Conservation (phyloP, 2,888 invertebrate species). For the Leptogaster cylindrica region DNA sequence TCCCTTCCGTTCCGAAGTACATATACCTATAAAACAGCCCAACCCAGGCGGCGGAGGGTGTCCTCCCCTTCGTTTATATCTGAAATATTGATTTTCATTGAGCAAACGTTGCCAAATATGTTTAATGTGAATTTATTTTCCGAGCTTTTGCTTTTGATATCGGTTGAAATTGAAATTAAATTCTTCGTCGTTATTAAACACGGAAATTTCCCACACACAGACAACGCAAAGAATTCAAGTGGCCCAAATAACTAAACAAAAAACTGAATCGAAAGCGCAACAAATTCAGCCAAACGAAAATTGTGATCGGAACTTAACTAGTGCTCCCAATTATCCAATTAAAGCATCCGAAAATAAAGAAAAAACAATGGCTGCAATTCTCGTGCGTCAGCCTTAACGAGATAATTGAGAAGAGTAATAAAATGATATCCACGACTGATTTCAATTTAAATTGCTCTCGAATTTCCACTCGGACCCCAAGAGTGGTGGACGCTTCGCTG, state of each 20-base stretch:
- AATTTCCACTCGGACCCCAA: neutral
- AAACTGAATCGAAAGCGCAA: neutral
- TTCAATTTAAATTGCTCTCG: neutral
- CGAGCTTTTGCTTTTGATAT: no score
- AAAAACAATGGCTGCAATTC: neutral
- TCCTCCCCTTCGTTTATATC: neutral
- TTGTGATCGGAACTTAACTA: neutral
- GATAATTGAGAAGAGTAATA: neutral
- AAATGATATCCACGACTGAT: neutral
- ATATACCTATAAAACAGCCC: neutral
- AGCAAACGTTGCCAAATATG: neutral
- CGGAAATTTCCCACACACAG: no score
- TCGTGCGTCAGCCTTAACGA: neutral
- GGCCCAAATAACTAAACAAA: no score
- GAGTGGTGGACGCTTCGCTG: neutral
- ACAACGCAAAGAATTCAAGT: no score
- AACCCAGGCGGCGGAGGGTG: neutral
- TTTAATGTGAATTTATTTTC: no score
- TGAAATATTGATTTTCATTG: conserved; percentile 15
- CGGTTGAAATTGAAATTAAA: no score
- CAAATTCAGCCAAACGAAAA: neutral
- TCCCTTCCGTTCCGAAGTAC: neutral
- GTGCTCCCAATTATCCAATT: neutral
- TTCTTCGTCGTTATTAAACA: neutral
- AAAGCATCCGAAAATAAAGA: neutral